Percentiles rank a stretch among this genome's conserved stretches.
These are phyloP conservation scores for Brachionus paranguensis DNA, from an alignment of 1,140 invertebrate species.

Conservation along the genomic window DNA sequence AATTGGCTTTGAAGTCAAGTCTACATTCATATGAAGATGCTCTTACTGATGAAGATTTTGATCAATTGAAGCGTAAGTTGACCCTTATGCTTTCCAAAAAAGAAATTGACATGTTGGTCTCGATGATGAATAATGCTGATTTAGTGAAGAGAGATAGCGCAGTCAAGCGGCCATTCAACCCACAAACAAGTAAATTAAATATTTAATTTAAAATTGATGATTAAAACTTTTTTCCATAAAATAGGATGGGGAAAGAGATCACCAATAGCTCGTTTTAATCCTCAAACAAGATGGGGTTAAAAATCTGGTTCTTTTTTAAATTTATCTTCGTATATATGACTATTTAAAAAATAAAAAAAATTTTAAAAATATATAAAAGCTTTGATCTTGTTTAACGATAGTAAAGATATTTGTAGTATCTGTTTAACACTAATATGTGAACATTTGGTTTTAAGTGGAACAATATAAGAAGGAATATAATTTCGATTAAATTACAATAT, in stretches of 20 bases:
- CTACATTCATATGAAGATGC: neutral
- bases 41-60: neutral
- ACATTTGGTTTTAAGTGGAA: neutral
- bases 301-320: neutral
- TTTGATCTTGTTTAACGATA: neutral
- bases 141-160: neutral
- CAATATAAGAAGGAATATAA: neutral
- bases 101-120: neutral
- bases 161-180: neutral
- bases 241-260: constrained; percentile 15
- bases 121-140: neutral
- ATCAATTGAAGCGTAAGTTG: neutral
- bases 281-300: constrained; percentile 31
- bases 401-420: neutral
- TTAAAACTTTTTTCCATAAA: neutral
- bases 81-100: neutral
- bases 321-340: neutral
- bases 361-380: neutral
- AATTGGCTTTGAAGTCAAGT: neutral
- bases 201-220: neutral
- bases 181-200: constrained; percentile 4
- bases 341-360: neutral
- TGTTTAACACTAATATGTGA: neutral
- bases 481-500: too few relatives aligned
- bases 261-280: neutral